Evolutionary conservation across 2,113 vertebrate genomes (phyloP), one percentile per base, ranked within the genome.

Genomic region (Tonatia bakeri): DNA sequence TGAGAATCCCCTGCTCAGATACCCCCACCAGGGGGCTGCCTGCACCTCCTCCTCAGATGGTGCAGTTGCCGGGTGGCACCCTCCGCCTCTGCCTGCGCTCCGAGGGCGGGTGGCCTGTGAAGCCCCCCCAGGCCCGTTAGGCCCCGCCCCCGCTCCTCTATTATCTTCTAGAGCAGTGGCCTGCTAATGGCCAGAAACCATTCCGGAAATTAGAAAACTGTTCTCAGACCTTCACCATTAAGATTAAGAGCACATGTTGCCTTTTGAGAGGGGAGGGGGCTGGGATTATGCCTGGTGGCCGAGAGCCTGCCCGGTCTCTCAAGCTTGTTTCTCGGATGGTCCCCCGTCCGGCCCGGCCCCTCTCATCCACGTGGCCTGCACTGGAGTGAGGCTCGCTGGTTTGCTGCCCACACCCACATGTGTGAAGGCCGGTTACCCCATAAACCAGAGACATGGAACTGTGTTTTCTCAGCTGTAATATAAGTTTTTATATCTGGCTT

Each of bases 191-290:
- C 99, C 98, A 98, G 94, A 97, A 98, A 99, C 99, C 99, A 98
- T 98, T 97, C 98, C 98, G 99, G 99, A 99, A 99, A 99, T 99
- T 98, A 98, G 98, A 98, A 99, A 99, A 99, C 99, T 98, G 98
- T 99, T 99, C 99, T 98, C 98, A 99, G 98, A 98, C 99, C 98
- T 98, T 77, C 97, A 98, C 98, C 98, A 95, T 98, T 97, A 97
- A 99, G 99, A 99, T 99, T 98, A 99, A 98, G 99, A 99, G 98
- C 99, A 99, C 98, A 99, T 99, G 99, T 99, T 98, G 96, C 96
- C 91, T 98, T 98, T 97, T 98, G 87, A 91, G 97, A 87, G 89
- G 92, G 96, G 90, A 95, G 96, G 98, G 98, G 98, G 97, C 95
- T 97, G 98, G 98, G 97, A 97, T 97, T 97, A 98, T 98, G 97